Base-by-base conservation (phyloP, 2,888 invertebrate genomes). In the Pollenia griseotomentosa region DNA sequence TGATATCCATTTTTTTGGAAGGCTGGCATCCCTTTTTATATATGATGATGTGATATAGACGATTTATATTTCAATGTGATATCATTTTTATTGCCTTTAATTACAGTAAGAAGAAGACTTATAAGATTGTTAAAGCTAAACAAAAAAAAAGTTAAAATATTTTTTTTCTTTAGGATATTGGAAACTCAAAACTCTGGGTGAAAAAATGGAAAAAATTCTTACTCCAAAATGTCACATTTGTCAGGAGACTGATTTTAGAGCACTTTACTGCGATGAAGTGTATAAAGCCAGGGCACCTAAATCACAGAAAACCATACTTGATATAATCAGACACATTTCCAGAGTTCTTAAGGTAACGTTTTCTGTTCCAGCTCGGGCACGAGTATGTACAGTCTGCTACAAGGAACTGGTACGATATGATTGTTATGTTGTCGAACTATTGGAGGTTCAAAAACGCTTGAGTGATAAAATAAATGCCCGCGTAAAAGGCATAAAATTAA, bases 331-430 rank as follows among this genome's bases (percentile, higher is more conserved):
- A 40, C 88, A 88, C 23, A 83, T 88, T 40, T 86, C 86, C 10
- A 82, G 88, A 79, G 85, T 83, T 65, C 86, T 86, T n/a, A 88
- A 88, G 61, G 84, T 82, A 11, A 77, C 74, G 53, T 86, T 88
- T 23, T 75, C 85, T 40, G 81, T 87, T 12, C 85, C 87, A 57
- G 75, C 81, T 3, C 74, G 81, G 44, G 83, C 84, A 11, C 71
- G 87, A n/a, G 85, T 90, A 0, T 90, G 90, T 55, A 82, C 71
- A 19, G 59, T 74, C 3, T 90, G 90, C 42, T 89, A 87, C 42
- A 88, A 89, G 46, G 89, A 89, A 59, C 71, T 90, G 4, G 82
- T 87, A 1, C 79, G 86, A 0, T 90, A 90, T 63, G 90, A 90
- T 74, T 83, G 89, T 44, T 85, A 83, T 59, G 89, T 90, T 79